These are phyloP conservation scores for Burhinus bistriatus DNA, from an alignment of 2,113 vertebrate species.

Conservation along the genomic window DNA sequence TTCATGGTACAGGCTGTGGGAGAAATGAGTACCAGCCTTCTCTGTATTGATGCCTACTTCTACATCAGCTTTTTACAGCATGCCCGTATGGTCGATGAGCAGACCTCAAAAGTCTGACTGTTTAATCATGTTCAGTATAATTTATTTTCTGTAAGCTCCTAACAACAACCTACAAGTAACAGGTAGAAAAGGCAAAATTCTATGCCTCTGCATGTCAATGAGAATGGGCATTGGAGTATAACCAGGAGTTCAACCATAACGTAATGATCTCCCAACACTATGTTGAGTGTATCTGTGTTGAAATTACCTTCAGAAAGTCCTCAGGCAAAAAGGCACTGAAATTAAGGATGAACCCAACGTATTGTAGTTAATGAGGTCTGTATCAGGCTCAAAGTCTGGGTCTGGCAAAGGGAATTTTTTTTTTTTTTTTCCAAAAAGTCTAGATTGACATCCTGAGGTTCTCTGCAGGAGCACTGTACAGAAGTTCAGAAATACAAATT, in stretches of 20 bases:
- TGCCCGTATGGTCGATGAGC: rapidly evolving
- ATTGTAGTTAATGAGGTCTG: background rate
- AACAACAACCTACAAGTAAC: background rate
- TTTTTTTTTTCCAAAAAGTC: background rate
- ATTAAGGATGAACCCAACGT: background rate
- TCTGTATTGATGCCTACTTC: background rate
- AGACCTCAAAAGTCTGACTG: background rate
- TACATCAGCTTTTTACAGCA: background rate
- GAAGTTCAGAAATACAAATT: background rate
- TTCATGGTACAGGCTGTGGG: background rate
- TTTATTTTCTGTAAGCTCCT: background rate
- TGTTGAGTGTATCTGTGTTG: background rate
- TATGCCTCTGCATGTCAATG: background rate
- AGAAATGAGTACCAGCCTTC: background rate
- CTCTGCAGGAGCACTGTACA: background rate
- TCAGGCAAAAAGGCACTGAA: background rate
- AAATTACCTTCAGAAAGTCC: background rate
- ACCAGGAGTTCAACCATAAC: background rate
- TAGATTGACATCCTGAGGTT: background rate
- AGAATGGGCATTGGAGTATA: background rate
- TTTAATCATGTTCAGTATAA: background rate
- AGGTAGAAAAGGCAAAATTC: background rate
- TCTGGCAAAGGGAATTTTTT: background rate
- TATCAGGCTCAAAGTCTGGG: background rate
- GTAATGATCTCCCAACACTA: background rate